Conservation (phyloP, 2,797 vertebrate genomes). For the Xyrichtys novacula region DNA sequence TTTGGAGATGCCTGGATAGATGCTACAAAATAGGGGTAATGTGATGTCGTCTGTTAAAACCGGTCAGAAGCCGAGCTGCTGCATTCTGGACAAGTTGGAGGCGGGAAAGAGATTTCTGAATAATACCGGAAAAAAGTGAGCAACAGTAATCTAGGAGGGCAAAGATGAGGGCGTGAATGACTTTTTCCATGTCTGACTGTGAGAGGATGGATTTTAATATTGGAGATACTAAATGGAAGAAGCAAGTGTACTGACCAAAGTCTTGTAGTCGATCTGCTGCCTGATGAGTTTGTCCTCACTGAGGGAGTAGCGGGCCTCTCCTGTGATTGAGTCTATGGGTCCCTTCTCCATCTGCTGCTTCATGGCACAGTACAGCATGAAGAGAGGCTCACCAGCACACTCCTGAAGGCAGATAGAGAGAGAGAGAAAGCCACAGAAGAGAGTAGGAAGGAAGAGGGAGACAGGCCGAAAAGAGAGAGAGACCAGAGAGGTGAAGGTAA, state of each 20-base stretch:
- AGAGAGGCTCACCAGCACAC: conserved; percentile 85
- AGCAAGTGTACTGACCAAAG: conserved; percentile 93
- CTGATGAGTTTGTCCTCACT: conserved; percentile 99
- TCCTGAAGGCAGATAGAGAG: conserved; percentile 44
- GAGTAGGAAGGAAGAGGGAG: background rate
- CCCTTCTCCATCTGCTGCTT: conserved; percentile 99
- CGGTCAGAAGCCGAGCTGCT: too few relatives aligned
- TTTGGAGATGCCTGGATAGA: too few relatives aligned
- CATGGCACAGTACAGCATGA: conserved; percentile 99
- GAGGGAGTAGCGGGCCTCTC: conserved; percentile 97
- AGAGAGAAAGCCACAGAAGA: background rate
- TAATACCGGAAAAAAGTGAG: too few relatives aligned
- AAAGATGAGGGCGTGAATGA: too few relatives aligned
- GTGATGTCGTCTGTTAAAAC: too few relatives aligned
- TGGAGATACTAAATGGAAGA: too few relatives aligned
- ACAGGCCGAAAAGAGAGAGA: background rate
- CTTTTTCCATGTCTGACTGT: too few relatives aligned
- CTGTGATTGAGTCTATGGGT: conserved; percentile 97
- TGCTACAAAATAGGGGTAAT: too few relatives aligned
- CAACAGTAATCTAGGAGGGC: too few relatives aligned
- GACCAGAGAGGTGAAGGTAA: background rate
- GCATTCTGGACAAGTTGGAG: too few relatives aligned
- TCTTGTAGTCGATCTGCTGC: conserved; percentile 99
- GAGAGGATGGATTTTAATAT: too few relatives aligned
- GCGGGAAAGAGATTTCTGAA: too few relatives aligned